phyloP scores from a whole-genome alignment of 1,140 invertebrate genomes.

The Ceratina calcarata region DNA sequence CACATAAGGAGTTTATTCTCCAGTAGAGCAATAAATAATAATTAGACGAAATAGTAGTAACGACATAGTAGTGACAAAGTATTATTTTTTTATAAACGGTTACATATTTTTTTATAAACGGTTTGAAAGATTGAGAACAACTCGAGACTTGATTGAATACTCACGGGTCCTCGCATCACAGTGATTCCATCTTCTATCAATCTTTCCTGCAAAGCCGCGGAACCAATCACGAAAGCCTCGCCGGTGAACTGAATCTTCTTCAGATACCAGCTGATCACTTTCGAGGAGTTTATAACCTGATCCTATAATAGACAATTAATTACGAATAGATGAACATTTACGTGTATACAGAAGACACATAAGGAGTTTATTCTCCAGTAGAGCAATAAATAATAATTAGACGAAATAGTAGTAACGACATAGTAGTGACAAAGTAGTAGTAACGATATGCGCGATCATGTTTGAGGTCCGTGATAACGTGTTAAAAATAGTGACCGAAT shows the following conservation, averaged over 20 bases:
- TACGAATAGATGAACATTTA: no score
- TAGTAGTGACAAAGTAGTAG: no score
- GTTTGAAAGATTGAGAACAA: neutral
- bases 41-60: no score
- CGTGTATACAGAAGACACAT: neutral
- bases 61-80: no score
- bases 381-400: no score
- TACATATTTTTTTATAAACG: no score
- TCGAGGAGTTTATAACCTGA: conserved; percentile 75
- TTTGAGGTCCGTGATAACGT: no score
- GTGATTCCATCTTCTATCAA: conserved; percentile 62
- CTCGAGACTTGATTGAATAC: neutral
- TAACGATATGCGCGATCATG: no score
- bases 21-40: neutral
- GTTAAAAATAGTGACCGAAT: no score
- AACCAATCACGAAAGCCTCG: conserved; percentile 76
- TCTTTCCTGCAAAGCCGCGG: conserved; percentile 44
- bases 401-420: no score
- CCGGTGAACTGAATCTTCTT: conserved; percentile 76
- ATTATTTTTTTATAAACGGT: no score
- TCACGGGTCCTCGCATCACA: conserved; percentile 58
- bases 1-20: neutral
- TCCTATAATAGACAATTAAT: conserved; percentile 61
- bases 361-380: neutral
- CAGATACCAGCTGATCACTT: conserved; percentile 76